phyloP scores from a whole-genome alignment of 2,888 invertebrate species.

The Drosophila vallismaia region DNA sequence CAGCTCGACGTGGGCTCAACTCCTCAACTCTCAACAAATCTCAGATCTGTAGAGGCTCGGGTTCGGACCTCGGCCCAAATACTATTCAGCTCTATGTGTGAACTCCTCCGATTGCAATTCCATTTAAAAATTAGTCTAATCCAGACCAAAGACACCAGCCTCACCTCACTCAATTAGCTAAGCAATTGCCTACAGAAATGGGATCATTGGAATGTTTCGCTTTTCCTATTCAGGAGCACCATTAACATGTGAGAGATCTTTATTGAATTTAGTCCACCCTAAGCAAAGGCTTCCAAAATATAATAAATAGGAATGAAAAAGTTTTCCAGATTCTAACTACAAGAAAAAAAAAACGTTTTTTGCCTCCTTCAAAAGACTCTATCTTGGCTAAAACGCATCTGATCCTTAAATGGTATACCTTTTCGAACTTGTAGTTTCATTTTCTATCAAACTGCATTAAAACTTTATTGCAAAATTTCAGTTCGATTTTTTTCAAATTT shows the following conservation, averaged over 20 bases:
- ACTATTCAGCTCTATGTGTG: conserved; percentile 51
- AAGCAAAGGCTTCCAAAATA: no score
- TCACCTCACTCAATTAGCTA: conserved; percentile 1
- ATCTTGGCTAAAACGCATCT: neutral
- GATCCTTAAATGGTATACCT: neutral
- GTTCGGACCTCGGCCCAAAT: neutral
- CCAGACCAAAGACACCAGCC: conserved; percentile 36
- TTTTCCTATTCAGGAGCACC: neutral
- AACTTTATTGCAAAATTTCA: no score
- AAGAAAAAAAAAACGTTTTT: neutral
- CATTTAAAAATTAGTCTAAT: conserved; percentile 78
- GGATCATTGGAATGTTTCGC: neutral
- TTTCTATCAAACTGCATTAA: neutral
- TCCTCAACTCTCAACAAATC: neutral
- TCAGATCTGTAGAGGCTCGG: neutral
- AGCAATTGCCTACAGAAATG: neutral
- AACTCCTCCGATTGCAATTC: conserved; percentile 67
- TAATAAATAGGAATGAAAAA: no score
- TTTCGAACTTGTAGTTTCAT: neutral
- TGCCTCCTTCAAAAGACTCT: neutral
- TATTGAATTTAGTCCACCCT: neutral
- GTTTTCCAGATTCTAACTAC: no score
- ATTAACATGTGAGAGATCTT: neutral
- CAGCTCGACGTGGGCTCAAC: conserved; percentile 46
- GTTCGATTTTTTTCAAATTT: no score